These are phyloP conservation scores for Metaphire vulgaris DNA, from an alignment of 1,140 invertebrate species.

Conservation along the genomic window DNA sequence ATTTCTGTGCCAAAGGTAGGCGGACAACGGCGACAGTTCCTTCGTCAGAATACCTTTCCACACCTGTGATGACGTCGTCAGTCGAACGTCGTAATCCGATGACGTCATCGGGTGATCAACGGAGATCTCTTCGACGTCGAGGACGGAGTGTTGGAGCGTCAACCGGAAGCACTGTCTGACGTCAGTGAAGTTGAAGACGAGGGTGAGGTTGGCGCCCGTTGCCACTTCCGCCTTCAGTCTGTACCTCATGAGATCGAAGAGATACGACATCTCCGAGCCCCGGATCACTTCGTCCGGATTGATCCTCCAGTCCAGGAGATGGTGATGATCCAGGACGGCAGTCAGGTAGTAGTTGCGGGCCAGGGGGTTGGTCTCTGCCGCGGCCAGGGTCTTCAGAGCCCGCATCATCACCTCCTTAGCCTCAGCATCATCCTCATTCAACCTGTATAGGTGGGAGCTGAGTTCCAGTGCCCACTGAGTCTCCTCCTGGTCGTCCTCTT, in stretches of 20 bases:
- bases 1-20: neutral
- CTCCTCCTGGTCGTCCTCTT: conserved; percentile 35
- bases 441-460: conserved; percentile 30
- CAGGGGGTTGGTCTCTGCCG: conserved; percentile 36
- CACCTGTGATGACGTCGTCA: conserved; percentile 27
- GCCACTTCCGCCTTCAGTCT: conserved; percentile 37
- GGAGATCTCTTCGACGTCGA: conserved; percentile 25
- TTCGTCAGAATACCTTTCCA: conserved; percentile 22
- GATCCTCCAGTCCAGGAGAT: conserved; percentile 18
- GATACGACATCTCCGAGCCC: conserved; percentile 29
- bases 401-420: conserved; percentile 36
- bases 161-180: conserved; percentile 27
- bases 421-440: conserved; percentile 29
- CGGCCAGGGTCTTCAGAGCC: conserved; percentile 34
- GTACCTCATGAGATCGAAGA: conserved; percentile 31
- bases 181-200: conserved; percentile 34
- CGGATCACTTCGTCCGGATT: conserved; percentile 27
- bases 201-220: conserved; percentile 27
- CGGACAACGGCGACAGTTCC: neutral
- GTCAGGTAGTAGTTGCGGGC: conserved; percentile 41
- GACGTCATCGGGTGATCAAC: neutral
- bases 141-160: conserved; percentile 34
- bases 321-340: conserved; percentile 34
- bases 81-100: conserved; percentile 32
- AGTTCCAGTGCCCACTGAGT: conserved; percentile 41